Conservation (phyloP, 2,113 vertebrate genomes). For the Talpa occidentalis region DNA sequence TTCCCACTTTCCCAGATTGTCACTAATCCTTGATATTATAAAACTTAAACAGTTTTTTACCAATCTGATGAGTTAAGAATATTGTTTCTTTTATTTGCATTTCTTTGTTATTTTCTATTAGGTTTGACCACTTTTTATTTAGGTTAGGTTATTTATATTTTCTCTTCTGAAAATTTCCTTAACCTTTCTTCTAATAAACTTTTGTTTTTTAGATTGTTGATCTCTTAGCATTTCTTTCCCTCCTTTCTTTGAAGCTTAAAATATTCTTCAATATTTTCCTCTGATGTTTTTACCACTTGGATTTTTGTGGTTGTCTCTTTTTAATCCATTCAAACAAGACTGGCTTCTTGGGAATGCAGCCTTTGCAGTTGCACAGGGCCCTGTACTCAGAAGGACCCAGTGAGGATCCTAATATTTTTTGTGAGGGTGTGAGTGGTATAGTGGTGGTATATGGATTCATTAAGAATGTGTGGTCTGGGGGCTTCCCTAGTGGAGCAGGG, state of each 20-base stretch:
- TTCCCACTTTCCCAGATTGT: background rate
- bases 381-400: background rate
- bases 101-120: conserved; percentile 18
- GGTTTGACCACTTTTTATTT: background rate
- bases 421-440: background rate
- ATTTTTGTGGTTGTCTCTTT: conserved; percentile 24
- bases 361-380: background rate
- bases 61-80: background rate
- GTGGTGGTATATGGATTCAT: background rate
- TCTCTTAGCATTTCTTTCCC: background rate
- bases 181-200: background rate
- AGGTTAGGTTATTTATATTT: conserved; percentile 4
- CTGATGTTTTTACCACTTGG: background rate
- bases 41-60: background rate
- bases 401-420: background rate
- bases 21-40: background rate
- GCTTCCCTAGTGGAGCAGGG: too few species aligned
- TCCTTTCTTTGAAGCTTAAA: conserved; percentile 20
- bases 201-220: background rate
- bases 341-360: background rate
- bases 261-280: background rate
- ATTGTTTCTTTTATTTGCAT: conserved; percentile 14
- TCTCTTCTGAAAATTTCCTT: background rate
- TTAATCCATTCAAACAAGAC: background rate
- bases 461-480: background rate